phyloP scores from a whole-genome alignment of 2,113 vertebrate species.

The Prionailurus bengalensis region DNA sequence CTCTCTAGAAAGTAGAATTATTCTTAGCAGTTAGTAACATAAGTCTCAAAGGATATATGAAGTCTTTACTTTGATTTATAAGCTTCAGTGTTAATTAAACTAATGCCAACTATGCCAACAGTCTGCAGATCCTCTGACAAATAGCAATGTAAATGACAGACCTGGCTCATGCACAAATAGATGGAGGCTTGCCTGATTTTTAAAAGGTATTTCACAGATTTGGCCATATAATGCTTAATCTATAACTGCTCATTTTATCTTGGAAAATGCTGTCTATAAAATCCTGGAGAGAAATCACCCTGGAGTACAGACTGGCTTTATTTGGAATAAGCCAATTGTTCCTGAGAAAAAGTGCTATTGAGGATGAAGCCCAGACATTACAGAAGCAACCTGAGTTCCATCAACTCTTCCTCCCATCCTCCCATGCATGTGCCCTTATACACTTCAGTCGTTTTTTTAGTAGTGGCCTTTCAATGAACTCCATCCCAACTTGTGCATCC shows the following conservation, averaged over 20 bases:
- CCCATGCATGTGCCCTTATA: accelerated
- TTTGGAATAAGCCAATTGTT: background rate
- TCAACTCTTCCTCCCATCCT: too few species aligned
- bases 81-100: conserved; percentile 63
- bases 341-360: background rate
- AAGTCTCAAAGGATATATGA: conserved; percentile 41
- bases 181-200: conserved; percentile 33
- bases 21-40: background rate
- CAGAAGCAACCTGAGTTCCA: background rate
- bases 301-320: background rate
- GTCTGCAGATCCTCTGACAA: conserved; percentile 51
- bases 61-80: conserved; percentile 66
- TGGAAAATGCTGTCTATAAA: conserved; percentile 10
- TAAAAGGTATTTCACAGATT: conserved; percentile 46
- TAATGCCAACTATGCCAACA: conserved; percentile 23
- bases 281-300: background rate
- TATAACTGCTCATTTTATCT: conserved; percentile 43
- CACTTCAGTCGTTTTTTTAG: background rate
- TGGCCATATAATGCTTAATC: background rate
- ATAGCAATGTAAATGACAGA: conserved; percentile 24
- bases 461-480: accelerated
- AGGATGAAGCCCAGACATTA: background rate
- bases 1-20: conserved; percentile 43
- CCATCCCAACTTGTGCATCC: background rate
- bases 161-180: background rate